Evolutionary conservation across 2,797 vertebrate species (phyloP), one percentile per base, ranked within the genome.

Genomic region (Anguilla marmorata): DNA sequence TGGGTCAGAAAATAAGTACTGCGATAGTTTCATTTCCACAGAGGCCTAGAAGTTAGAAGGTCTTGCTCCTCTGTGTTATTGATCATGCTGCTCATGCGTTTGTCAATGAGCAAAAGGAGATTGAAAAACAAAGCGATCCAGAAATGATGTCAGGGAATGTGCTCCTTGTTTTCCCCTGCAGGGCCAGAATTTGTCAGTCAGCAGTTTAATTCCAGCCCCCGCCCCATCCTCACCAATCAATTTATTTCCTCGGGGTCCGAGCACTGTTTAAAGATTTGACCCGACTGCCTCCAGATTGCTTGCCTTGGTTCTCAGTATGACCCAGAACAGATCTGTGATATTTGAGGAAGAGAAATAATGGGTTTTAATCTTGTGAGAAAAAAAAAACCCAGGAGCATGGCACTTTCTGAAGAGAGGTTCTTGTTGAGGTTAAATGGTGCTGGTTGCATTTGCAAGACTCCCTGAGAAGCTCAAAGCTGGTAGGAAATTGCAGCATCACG

Each of bases 111-210:
- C 93, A 91, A 92, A 90, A 91, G 93, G 95, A 93, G 92, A 91
- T 94, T 92, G 93, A 88, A 90, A 92, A 24, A 92, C 90, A 92
- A 90, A 92, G 92, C 92, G 93, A 91, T 88, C 93, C 91, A 91
- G 93, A 96, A 95, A 94, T 90, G 91, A 93, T 95, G 95, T 94
- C 94, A 92, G 94, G 92, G 92, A 92, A 92, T 90, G 91, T 91
- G 90, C 90, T 93, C 90, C 90, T 91, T 92, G 85, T 90, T 91
- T 52, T 86, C 91, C 93, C 93, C 94, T 95, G 94, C 92, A 95
- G 95, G 93, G 90, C 93, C 93, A 90, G 93, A 94, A 93, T 95
- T 93, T 93, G 92, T 95, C 93, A 95, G 95, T 95, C 94, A 94
- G 94, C 94, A 94, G 93, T 95, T 95, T 95, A 94, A 94, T 93